phyloP scores from a whole-genome alignment of 2,797 vertebrate genomes.

The Cirrhinus molitorella region DNA sequence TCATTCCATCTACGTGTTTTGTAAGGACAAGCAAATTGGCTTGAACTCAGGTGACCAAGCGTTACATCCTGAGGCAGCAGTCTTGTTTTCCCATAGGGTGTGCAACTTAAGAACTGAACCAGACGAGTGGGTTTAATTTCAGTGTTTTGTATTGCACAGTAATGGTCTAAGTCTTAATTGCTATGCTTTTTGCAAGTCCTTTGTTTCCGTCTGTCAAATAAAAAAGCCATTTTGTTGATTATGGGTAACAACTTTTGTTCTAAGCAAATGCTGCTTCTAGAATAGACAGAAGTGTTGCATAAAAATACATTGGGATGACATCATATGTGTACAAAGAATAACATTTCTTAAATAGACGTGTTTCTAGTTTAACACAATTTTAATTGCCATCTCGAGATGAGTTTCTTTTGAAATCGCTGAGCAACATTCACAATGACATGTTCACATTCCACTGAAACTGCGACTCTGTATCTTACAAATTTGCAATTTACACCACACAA shows the following conservation, averaged over 20 bases:
- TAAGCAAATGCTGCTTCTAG: background rate
- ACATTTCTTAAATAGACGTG: background rate
- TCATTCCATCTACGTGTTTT: constrained; percentile 16
- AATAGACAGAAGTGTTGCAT: background rate
- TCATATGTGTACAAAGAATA: background rate
- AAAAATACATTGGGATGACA: constrained; percentile 4
- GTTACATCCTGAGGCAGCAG: constrained; percentile 34
- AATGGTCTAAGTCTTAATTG: constrained; percentile 31
- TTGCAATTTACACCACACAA: background rate
- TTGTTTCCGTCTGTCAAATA: constrained; percentile 26
- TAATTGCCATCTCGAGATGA: constrained; percentile 21
- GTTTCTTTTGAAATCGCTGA: constrained; percentile 4
- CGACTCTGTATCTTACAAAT: background rate
- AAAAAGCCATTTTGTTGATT: constrained; percentile 25
- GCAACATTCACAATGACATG: constrained; percentile 46
- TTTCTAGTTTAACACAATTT: constrained; percentile 26
- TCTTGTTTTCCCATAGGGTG: constrained; percentile 34
- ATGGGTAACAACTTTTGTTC: constrained; percentile 3
- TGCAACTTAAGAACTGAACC: constrained; percentile 28
- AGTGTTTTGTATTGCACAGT: constrained; percentile 8
- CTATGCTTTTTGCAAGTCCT: constrained; percentile 15
- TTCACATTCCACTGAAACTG: constrained; percentile 50
- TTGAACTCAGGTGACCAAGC: constrained; percentile 47
- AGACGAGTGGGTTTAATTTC: constrained; percentile 41
- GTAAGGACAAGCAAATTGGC: constrained; percentile 39